Base-by-base conservation (phyloP, 2,888 invertebrate species). In the Sturmia bella region DNA sequence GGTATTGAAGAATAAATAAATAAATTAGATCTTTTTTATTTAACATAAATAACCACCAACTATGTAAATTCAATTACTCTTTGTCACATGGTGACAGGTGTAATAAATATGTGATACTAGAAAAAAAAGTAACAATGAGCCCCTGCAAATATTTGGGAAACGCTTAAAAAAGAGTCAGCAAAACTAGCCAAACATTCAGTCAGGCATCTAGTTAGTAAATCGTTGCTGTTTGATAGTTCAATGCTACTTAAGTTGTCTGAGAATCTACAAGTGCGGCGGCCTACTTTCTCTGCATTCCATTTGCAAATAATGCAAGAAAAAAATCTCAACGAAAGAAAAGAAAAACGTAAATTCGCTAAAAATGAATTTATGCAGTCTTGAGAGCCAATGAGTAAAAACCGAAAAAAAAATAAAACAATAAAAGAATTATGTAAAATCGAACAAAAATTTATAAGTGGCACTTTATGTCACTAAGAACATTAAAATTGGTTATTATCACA, bases 201-300 rank as follows among this genome's bases (percentile, higher is more conserved):
- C 74, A 74, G 52, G 61, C 72, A 76, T 68, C 74, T 70, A 82
- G 82, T 70, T 78, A 82, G 74, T 54, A 82, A 78, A 70, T 78
- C 66, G 64, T 78, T 70, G 69, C 78, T 52, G 73, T 70, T 78
- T 77, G 77, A 82, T 82, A 82, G 82, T 82, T 82, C 78, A 78
- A 75, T 82, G 82, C 74, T 78, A 74, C 78, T 82, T 74, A 75
- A 64, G 85, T 85, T 86, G 87, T 86, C 87, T 87, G 87, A 87
- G 87, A 87, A 87, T 87, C 87, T 85, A 85, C 86, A 87, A 87
- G 83, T 80, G 89, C 88, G 89, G 88, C 90, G 89, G 88, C 90
- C 90, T 90, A 90, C 90, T 90, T 90, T 90, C 90, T 89, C 90
- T 88, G 85, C 90, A 90, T 90, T 90, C 90, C 90, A 87, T 82